phyloP scores from a whole-genome alignment of 2,888 invertebrate species.

The Scaptomyza polygonia region DNA sequence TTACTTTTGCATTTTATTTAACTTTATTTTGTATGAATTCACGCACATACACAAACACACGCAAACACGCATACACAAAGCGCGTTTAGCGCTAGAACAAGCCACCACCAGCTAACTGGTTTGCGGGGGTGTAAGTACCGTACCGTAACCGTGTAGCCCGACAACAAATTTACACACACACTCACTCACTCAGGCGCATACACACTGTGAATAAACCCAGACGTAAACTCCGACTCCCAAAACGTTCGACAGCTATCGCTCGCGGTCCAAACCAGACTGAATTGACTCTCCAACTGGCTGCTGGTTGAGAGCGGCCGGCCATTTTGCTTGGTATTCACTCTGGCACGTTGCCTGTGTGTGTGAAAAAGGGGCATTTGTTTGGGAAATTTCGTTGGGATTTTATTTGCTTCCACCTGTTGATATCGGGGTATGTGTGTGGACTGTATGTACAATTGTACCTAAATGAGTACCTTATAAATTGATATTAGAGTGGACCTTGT shows the following conservation, averaged over 20 bases:
- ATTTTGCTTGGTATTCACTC: slow-evolving; percentile 35
- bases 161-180: slow-evolving; percentile 35
- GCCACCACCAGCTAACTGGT: slow-evolving; percentile 69
- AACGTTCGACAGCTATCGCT: slow-evolving; percentile 36
- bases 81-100: slow-evolving; percentile 39
- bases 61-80: slow-evolving; percentile 27
- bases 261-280: slow-evolving; percentile 65
- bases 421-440: background rate
- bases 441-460: background rate
- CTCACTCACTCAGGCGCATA: slow-evolving; percentile 49
- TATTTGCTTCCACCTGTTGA: slow-evolving; percentile 46
- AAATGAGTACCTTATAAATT: background rate
- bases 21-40: slow-evolving; percentile 10
- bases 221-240: slow-evolving; percentile 51
- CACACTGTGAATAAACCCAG: slow-evolving; percentile 36
- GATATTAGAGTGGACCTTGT: background rate
- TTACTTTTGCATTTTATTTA: slow-evolving; percentile 61
- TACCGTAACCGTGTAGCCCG: slow-evolving; percentile 55
- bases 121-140: slow-evolving; percentile 68
- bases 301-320: slow-evolving; percentile 40
- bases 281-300: slow-evolving; percentile 12
- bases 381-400: slow-evolving; percentile 50
- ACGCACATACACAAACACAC: slow-evolving; percentile 13
- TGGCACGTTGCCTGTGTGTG: slow-evolving; percentile 16
- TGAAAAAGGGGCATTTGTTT: slow-evolving; percentile 53